Evolutionary conservation across 1,140 invertebrate genomes (phyloP).

Genomic region (Lepidurus packardi): DNA sequence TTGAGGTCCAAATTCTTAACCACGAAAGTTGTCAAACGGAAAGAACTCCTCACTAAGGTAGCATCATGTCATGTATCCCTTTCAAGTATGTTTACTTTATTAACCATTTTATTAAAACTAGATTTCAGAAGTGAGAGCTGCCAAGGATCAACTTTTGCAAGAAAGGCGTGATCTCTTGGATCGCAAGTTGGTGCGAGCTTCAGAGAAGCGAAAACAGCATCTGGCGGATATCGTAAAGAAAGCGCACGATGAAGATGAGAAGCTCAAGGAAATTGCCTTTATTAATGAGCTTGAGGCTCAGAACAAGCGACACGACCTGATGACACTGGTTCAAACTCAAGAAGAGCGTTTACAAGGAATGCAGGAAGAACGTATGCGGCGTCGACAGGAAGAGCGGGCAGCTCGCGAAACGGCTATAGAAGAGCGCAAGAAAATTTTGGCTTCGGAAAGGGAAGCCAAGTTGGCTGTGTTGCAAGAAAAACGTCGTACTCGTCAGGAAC

Average conservation of each 20-base stretch:
- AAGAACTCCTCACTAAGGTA: conserved; percentile 75
- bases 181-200: conserved; percentile 76
- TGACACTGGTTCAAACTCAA: conserved; percentile 61
- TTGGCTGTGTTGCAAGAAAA: conserved; percentile 71
- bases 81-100: not conserved
- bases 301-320: conserved; percentile 84
- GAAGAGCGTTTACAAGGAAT: conserved; percentile 71
- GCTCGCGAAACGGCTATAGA: conserved; percentile 92
- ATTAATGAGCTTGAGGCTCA: conserved; percentile 94
- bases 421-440: conserved; percentile 73
- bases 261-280: conserved; percentile 94
- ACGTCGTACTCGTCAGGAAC: conserved; percentile 71
- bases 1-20: conserved; percentile 66
- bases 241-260: conserved; percentile 95
- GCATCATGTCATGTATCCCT: not conserved
- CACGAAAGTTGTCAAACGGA: conserved; percentile 76
- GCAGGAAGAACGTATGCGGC: conserved; percentile 64
- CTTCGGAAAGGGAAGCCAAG: conserved; percentile 70
- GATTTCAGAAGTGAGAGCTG: conserved; percentile 82
- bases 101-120: conserved; percentile 36
- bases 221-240: conserved; percentile 79
- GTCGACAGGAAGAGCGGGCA: conserved; percentile 76
- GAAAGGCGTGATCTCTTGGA: conserved; percentile 79
- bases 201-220: conserved; percentile 79
- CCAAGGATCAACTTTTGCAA: conserved; percentile 77